These are phyloP conservation scores for Lochmaea capreae DNA, from an alignment of 2,888 invertebrate species.

Conservation along the genomic window DNA sequence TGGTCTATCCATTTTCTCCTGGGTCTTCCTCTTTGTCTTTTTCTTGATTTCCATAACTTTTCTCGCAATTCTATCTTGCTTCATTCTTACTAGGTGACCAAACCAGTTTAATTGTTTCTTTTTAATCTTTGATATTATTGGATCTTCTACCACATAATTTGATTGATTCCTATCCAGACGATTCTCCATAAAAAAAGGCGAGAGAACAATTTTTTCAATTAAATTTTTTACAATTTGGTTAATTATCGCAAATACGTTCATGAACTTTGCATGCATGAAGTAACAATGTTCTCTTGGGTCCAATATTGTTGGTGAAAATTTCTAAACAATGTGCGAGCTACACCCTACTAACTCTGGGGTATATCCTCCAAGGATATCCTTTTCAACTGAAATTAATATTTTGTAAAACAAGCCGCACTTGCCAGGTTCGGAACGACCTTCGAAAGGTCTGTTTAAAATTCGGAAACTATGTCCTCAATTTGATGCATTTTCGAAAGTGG, in stretches of 20 bases:
- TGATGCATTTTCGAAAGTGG: no score
- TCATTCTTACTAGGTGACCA: no score
- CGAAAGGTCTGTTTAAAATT: no score
- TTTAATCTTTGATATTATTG: no score
- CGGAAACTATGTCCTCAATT: no score
- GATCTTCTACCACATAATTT: no score
- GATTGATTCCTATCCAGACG: not conserved
- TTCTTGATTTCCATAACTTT: no score
- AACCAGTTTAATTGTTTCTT: no score
- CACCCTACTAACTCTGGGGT: not conserved
- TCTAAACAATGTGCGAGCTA: not conserved
- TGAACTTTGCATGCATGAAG: not conserved
- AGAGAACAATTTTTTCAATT: not conserved
- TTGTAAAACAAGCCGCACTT: not conserved
- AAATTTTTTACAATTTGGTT: not conserved
- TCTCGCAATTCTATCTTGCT: no score
- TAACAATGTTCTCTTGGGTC: not conserved
- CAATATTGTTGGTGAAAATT: conserved; percentile 1
- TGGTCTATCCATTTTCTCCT: no score
- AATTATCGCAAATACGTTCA: not conserved
- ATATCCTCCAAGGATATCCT: not conserved
- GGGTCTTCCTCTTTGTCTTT: no score
- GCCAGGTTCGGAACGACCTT: no score
- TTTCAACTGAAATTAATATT: not conserved
- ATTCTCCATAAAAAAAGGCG: not conserved